phyloP scores from a whole-genome alignment of 1,140 invertebrate genomes.

The Ostrea edulis region DNA sequence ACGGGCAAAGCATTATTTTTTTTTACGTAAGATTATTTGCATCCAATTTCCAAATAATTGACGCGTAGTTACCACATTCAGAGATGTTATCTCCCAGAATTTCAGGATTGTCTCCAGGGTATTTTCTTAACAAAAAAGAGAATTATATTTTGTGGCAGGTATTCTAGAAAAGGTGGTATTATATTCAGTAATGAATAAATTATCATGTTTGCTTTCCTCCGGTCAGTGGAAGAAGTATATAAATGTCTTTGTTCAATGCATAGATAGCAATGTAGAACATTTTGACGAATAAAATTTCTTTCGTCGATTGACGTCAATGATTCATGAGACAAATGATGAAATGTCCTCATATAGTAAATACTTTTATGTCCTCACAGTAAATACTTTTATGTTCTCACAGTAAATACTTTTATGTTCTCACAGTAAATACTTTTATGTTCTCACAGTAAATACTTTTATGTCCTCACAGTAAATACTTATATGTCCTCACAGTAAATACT shows the following conservation, averaged over 20 bases:
- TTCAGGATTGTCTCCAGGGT: not conserved
- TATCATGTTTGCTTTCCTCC: not conserved
- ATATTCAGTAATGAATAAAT: conserved; percentile 29
- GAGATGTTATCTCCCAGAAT: not conserved
- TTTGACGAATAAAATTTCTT: not conserved
- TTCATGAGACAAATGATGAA: not conserved
- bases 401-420: no score
- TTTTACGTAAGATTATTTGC: conserved; percentile 26
- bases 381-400: no score
- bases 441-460: no score
- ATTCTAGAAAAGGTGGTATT: not conserved
- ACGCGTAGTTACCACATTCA: not conserved
- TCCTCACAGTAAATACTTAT: no score
- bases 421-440: no score
- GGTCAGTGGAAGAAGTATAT: not conserved
- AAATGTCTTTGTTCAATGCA: not conserved
- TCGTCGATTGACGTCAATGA: not conserved
- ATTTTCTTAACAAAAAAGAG: not conserved
- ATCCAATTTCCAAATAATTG: conserved; percentile 31
- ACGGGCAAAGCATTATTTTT: not conserved
- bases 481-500: no score
- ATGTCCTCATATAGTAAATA: no score
- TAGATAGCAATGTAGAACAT: not conserved
- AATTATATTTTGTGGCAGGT: conserved; percentile 20
- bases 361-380: no score